Base-by-base conservation (phyloP, 2,888 invertebrate species). In the Trichopria drosophilae region DNA sequence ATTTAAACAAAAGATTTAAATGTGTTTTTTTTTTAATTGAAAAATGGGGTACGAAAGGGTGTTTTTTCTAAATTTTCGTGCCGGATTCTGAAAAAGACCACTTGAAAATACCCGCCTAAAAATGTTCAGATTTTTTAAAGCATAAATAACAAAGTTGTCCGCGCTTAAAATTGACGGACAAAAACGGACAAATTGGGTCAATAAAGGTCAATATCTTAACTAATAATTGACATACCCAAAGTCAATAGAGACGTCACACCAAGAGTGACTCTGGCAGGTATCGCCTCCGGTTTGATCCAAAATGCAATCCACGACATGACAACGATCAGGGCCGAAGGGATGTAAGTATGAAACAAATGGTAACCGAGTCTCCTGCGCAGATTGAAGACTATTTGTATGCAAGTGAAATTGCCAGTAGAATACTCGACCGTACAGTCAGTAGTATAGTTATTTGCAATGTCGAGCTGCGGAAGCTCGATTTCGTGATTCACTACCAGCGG, bases 291-390 rank as follows among this genome's bases (percentile, higher is more conserved):
- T 67, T 92, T 93, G 66, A 93, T 93, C 94, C 93, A 94, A 78
- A 94, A 94, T 0, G 93, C 93, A 62, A 94, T 93, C 93, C 93
- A 94, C 53, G 92, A 93, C 90, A 94, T 92, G 50, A 93, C 92
- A 35, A 93, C 93, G 70, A 93, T 93, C 60, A 93, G 80, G 0
- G 91, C 91, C 2, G 93, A 92, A 0, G 93, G 93, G 64, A 93
- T 92, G 75, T 93, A 93, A 0, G 93, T 93, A 77, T 93, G 93
- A 75, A 93, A 92, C 43, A 93, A 80, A 72, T 93, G 92, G 77
- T 93, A 93, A 12, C 93, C 93, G 15, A 93, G 80, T 1, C 93
- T 84, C 4, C 93, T 81, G 32, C 86, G 83, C 48, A 93, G 78
- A 73, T 88, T 90, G 77, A 93, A 93, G 39, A 91, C 89, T 24